phyloP scores from a whole-genome alignment of 2,888 invertebrate genomes.

The Andrena minutula region DNA sequence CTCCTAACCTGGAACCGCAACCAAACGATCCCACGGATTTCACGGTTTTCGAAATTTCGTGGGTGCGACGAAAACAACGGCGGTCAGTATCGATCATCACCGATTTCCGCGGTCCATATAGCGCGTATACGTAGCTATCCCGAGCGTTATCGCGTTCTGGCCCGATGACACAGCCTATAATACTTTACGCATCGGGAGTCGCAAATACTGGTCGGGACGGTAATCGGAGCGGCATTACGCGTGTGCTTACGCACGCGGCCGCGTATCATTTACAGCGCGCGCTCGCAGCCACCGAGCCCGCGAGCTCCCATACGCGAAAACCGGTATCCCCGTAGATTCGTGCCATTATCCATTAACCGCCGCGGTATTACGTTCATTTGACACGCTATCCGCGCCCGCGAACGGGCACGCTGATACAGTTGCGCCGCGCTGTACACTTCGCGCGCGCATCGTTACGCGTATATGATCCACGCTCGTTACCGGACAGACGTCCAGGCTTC shows the following conservation, averaged over 20 bases:
- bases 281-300: slow-evolving; percentile 38
- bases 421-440: slow-evolving; percentile 33
- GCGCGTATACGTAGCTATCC: background rate
- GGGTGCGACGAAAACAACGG: slow-evolving; percentile 21
- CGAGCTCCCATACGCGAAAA: slow-evolving; percentile 64
- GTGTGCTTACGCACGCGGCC: slow-evolving; percentile 28
- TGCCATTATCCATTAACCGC: slow-evolving; percentile 76
- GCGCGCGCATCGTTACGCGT: slow-evolving; percentile 34
- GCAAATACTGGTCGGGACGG: slow-evolving; percentile 53
- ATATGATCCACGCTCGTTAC: slow-evolving; percentile 40
- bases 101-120: slow-evolving; percentile 34
- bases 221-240: slow-evolving; percentile 67
- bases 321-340: slow-evolving; percentile 73
- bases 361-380: slow-evolving; percentile 76
- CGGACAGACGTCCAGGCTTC: slow-evolving; percentile 13
- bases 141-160: slow-evolving; percentile 55
- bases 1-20: slow-evolving; percentile 12
- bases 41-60: slow-evolving; percentile 43
- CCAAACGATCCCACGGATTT: slow-evolving; percentile 33
- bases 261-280: slow-evolving; percentile 47
- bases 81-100: slow-evolving; percentile 33
- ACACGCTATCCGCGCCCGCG: slow-evolving; percentile 75
- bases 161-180: slow-evolving; percentile 44
- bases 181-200: slow-evolving; percentile 52
- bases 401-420: slow-evolving; percentile 66